phyloP scores from a whole-genome alignment of 2,797 vertebrate genomes.

The Muraenolepis orangiensis region DNA sequence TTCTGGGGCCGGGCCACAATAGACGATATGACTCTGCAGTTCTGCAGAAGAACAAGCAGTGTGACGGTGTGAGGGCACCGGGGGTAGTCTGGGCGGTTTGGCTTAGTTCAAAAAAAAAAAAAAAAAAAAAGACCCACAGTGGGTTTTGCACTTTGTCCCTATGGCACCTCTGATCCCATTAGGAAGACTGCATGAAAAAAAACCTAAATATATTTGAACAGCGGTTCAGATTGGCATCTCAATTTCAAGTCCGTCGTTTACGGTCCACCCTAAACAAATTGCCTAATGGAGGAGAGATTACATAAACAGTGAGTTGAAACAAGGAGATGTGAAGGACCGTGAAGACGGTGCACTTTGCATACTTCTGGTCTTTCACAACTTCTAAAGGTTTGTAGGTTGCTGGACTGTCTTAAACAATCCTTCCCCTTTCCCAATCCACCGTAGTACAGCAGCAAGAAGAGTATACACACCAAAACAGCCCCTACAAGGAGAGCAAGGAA shows the following conservation, averaged over 20 bases:
- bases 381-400: neutral
- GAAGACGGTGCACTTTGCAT: no score
- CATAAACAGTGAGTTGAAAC: neutral
- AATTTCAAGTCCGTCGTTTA: conserved; percentile 27
- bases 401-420: conserved; percentile 4
- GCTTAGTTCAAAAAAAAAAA: no score
- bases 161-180: neutral
- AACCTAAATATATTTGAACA: neutral
- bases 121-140: no score
- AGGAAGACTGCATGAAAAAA: neutral
- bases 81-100: neutral
- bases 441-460: conserved; percentile 3
- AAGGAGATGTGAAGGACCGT: neutral
- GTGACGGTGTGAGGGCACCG: neutral
- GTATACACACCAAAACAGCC: conserved; percentile 15
- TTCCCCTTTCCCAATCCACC: neutral
- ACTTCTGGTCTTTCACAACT: neutral
- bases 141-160: neutral
- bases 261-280: neutral
- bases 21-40: no score
- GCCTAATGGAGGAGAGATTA: neutral
- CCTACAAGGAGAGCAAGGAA: conserved; percentile 13
- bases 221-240: conserved; percentile 2
- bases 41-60: no score
- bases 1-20: no score